These are phyloP conservation scores for Acleris laterana DNA, from an alignment of 2,888 invertebrate genomes.

Conservation along the genomic window DNA sequence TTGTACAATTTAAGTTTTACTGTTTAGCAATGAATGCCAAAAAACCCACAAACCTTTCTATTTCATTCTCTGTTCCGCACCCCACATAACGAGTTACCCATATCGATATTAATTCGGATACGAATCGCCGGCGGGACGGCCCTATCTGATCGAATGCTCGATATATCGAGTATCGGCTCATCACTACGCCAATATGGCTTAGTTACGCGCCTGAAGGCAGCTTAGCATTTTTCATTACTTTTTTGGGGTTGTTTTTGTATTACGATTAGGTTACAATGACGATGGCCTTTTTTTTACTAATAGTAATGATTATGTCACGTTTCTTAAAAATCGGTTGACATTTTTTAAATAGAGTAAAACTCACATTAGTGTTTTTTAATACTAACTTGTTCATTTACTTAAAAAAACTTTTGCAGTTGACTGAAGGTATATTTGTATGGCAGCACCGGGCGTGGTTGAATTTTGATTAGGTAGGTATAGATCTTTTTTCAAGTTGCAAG, in stretches of 20 bases:
- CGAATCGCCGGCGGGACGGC: constrained; percentile 67
- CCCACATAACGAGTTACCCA: constrained; percentile 69
- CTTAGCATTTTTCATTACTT: constrained; percentile 6
- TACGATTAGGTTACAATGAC: constrained; percentile 15
- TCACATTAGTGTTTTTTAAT: too few species aligned
- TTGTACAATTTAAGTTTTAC: too few species aligned
- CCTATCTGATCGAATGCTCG: constrained; percentile 42
- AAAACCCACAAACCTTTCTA: constrained; percentile 8
- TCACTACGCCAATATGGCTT: constrained; percentile 46
- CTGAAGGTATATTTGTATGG: too few species aligned
- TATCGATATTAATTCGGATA: constrained; percentile 80
- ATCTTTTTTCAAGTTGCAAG: too few species aligned
- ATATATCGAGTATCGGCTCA: constrained; percentile 52
- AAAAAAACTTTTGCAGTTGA: too few species aligned
- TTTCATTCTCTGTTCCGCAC: constrained; percentile 31
- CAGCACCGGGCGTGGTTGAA: too few species aligned
- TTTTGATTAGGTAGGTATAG: too few species aligned
- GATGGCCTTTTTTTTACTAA: not conserved
- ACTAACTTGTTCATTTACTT: too few species aligned
- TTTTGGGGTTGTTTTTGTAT: constrained; percentile 26
- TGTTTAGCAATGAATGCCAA: too few species aligned
- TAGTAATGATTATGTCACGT: too few species aligned
- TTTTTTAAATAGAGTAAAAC: too few species aligned
- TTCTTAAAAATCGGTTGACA: too few species aligned
- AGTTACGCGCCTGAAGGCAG: constrained; percentile 62